Base-by-base conservation (phyloP, 2,888 invertebrate genomes). In the Nyleta sp. region DNA sequence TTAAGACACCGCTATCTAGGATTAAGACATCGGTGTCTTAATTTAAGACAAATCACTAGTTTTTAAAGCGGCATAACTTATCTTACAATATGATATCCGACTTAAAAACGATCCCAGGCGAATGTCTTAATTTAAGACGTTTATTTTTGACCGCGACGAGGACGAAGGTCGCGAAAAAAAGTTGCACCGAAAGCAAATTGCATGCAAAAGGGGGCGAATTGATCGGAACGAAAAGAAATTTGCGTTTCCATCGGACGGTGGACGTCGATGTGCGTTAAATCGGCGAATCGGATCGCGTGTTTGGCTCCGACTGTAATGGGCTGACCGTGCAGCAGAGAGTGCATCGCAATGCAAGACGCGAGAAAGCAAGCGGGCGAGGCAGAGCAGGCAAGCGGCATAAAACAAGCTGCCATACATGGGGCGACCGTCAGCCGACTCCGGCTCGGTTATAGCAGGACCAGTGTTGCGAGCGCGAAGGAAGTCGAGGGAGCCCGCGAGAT, bases 401-500 rank as follows among this genome's bases (percentile, higher is more conserved):
- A 90, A 89, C 90, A 90, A 89, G 90, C 89, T 90, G 89, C 89
- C 90, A 89, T 89, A 90, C 90, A 90, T 90, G 90, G 67, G 89
- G 89, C 88, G 90, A 89, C 87, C 90, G 90, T 89, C 89, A 88
- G 86, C 86, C 86, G 84, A 86, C 86, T 86, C 86, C 83, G 82
- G 84, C 87, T 86, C 86, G 87, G 85, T 84, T 87, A 87, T 85
- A 86, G 86, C 85, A 85, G 85, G 84, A 86, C 85, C 86, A 84
- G 85, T 77, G 75, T 80, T 73, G 80, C 68, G 75, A 62, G 53
- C 78, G 72, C 76, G 57, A 77, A 65, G 68, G 50, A 78, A 67
- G 72, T 68, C 59, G 40, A 73, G 73, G 28, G 28, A 73, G 59
- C 38, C 31, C 44, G 44, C 59, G 71, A 79, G 81, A 78, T 81